These are phyloP conservation scores for Epicampocera succincta DNA, from an alignment of 2,888 invertebrate genomes.

Conservation along the genomic window DNA sequence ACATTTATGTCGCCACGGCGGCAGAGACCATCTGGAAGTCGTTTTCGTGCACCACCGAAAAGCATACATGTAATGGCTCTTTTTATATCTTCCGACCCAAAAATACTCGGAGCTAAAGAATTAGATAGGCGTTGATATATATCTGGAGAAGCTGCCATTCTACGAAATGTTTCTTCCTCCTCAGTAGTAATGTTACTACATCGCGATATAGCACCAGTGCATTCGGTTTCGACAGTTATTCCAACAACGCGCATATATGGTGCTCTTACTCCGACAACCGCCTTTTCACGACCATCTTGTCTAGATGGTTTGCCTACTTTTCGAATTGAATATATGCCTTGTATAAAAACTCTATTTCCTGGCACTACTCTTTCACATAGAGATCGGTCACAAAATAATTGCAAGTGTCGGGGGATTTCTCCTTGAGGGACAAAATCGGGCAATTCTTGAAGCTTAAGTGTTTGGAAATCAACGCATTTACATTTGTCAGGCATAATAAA, in stretches of 20 bases:
- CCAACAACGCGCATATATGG: slow-evolving; percentile 98
- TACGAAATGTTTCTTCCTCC: slow-evolving; percentile 85
- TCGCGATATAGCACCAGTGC: slow-evolving; percentile 85
- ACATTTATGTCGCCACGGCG: slow-evolving; percentile 98
- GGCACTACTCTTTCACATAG: slow-evolving; percentile 97
- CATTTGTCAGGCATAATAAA: slow-evolving; percentile 99
- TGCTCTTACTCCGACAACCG: slow-evolving; percentile 93
- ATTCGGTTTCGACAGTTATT: slow-evolving; percentile 92
- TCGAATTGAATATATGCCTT: slow-evolving; percentile 98
- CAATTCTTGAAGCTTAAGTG: slow-evolving; percentile 97
- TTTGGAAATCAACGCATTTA: slow-evolving; percentile 98
- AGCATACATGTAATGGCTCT: slow-evolving; percentile 97
- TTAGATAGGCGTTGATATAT: slow-evolving; percentile 93
- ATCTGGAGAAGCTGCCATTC: slow-evolving; percentile 92
- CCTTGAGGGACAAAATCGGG: slow-evolving; percentile 95
- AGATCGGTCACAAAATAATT: slow-evolving; percentile 94
- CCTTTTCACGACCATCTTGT: slow-evolving; percentile 88
- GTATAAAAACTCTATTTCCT: slow-evolving; percentile 95
- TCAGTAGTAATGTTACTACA: slow-evolving; percentile 84
- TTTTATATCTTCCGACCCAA: slow-evolving; percentile 96
- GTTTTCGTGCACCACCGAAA: slow-evolving; percentile 95
- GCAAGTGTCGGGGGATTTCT: slow-evolving; percentile 98
- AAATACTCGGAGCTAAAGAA: slow-evolving; percentile 98
- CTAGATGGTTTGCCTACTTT: slow-evolving; percentile 87
- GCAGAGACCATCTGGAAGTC: slow-evolving; percentile 96